Conservation (phyloP, 2,888 invertebrate genomes). For the Dyspetes luteomarginatus region DNA sequence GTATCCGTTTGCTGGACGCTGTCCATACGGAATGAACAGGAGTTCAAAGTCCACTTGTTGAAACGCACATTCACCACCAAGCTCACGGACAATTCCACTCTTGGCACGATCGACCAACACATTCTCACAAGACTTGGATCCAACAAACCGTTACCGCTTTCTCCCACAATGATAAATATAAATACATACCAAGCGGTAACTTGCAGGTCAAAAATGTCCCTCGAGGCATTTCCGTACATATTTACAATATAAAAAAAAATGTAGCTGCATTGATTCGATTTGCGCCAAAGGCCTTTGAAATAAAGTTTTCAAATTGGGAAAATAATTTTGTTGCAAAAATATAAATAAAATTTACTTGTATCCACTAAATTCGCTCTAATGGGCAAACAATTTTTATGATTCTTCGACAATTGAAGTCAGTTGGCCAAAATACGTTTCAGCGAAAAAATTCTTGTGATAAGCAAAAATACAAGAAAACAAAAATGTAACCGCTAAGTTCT, state of each 20-base stretch:
- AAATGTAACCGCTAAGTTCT: background rate
- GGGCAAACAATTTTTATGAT: too few species aligned
- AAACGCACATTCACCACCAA: slow-evolving; percentile 27
- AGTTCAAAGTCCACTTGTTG: slow-evolving; percentile 64
- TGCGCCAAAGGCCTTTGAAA: too few species aligned
- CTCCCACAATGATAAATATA: background rate
- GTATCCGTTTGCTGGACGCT: slow-evolving; percentile 41
- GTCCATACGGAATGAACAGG: slow-evolving; percentile 50
- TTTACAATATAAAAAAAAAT: too few species aligned
- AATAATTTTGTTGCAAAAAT: background rate
- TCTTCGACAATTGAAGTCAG: too few species aligned
- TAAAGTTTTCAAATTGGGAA: background rate
- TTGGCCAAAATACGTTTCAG: too few species aligned
- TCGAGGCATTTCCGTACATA: too few species aligned
- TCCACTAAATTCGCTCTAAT: background rate
- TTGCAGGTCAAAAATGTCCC: background rate
- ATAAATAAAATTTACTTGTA: background rate
- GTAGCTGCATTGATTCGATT: too few species aligned
- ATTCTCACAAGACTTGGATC: background rate
- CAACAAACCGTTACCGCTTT: background rate
- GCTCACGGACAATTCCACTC: background rate
- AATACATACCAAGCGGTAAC: background rate
- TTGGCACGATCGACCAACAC: background rate
- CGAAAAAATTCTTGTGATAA: too few species aligned
- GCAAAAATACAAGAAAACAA: background rate